phyloP scores from a whole-genome alignment of 2,113 vertebrate genomes.

The Oncorhynchus gorbuscha region DNA sequence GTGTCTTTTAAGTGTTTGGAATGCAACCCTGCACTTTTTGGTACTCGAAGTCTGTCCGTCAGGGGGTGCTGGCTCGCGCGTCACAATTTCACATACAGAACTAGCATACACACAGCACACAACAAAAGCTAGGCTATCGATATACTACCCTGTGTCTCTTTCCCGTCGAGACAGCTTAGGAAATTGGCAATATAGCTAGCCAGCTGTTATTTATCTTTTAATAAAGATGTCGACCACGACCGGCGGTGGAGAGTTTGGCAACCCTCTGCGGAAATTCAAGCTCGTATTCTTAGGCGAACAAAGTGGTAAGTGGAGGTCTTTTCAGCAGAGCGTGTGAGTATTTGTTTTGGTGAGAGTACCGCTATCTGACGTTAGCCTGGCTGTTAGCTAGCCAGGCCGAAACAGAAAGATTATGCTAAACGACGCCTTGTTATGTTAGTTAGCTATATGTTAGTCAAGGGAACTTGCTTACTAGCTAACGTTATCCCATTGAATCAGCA shows the following conservation, averaged over 20 bases:
- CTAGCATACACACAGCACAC: no score
- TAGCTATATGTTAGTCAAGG: neutral
- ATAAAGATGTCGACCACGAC: slow-evolving; percentile 75
- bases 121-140: no score
- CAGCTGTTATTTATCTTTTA: slow-evolving; percentile 39
- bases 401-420: no score
- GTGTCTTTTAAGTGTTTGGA: no score
- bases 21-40: no score
- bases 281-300: slow-evolving; percentile 81
- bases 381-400: slow-evolving; percentile 9
- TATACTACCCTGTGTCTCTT: slow-evolving; percentile 25
- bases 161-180: slow-evolving; percentile 49
- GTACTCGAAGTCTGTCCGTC: no score
- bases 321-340: neutral
- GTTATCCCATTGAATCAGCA: neutral
- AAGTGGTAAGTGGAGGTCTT: slow-evolving; percentile 66
- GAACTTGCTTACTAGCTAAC: neutral
- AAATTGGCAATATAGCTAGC: slow-evolving; percentile 32
- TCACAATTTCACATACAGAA: no score
- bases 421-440: neutral
- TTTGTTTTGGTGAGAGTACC: slow-evolving; percentile 4
- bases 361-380: neutral
- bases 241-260: slow-evolving; percentile 80
- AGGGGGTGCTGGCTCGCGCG: no score
- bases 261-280: slow-evolving; percentile 83